phyloP scores from a whole-genome alignment of 2,888 invertebrate genomes.

The Protodeltote pygarga region DNA sequence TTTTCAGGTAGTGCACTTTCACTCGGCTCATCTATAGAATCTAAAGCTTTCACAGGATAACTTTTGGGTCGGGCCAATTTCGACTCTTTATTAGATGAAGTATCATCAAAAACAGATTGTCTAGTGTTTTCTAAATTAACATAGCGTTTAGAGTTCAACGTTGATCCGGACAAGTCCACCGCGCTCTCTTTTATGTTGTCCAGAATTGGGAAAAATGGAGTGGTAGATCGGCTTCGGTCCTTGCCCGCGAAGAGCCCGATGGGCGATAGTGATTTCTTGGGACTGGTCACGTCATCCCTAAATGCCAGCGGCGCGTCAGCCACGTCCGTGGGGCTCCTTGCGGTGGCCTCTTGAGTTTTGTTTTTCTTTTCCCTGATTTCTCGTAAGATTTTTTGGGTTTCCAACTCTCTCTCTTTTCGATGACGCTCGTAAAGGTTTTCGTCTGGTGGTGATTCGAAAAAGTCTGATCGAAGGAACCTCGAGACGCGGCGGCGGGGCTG shows the following conservation, averaged over 20 bases:
- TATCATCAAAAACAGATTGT: constrained; percentile 61
- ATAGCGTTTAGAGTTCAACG: constrained; percentile 48
- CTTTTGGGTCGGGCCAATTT: constrained; percentile 86
- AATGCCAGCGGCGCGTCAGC: constrained; percentile 53
- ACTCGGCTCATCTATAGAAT: constrained; percentile 64
- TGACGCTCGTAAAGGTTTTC: constrained; percentile 89
- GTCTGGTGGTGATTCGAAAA: constrained; percentile 90
- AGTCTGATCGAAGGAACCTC: constrained; percentile 92
- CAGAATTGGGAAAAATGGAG: constrained; percentile 83
- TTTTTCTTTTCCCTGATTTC: constrained; percentile 89
- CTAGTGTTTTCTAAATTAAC: constrained; percentile 49
- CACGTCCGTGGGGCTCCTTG: constrained; percentile 62
- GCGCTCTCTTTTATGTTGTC: constrained; percentile 81
- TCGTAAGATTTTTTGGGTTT: constrained; percentile 89
- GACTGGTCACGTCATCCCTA: constrained; percentile 57
- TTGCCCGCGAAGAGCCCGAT: constrained; percentile 64
- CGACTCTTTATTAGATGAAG: constrained; percentile 69
- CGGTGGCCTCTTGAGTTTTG: constrained; percentile 67
- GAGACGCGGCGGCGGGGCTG: constrained; percentile 87
- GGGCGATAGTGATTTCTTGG: constrained; percentile 76
- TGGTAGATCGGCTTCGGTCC: constrained; percentile 80
- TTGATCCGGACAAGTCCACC: constrained; percentile 59
- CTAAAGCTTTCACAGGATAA: constrained; percentile 83
- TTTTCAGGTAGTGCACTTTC: constrained; percentile 56
- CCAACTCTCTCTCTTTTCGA: constrained; percentile 89